Evolutionary conservation across 2,888 invertebrate species (phyloP), one percentile per base, ranked within the genome.

Genomic region (Agrochola litura): DNA sequence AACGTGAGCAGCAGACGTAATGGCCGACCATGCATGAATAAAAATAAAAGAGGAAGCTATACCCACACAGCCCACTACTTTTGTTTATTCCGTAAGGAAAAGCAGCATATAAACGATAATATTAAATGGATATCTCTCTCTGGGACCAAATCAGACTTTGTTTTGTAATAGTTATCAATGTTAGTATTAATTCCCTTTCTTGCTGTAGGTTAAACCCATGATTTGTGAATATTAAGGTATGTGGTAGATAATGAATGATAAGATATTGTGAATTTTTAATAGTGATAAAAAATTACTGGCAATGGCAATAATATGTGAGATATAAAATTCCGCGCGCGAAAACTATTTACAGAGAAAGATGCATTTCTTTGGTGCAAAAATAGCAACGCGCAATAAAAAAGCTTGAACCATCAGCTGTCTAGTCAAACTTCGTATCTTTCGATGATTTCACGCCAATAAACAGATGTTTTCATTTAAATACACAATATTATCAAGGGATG

Each of bases 1-100:
- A 76, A 82, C 85, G 87, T 88, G 88, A 73, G 79, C n/a, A 37
- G 76, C 22, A 73, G 37, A n/a, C 71, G n/a, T 79, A 85, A 88
- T 78, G 60, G 67, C 61, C 54, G n/a, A 61, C 64, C 43, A 79
- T 73, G 81, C 74, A 69, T 81, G 56, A 84, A 84, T 77, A 82
- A 77, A 79, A 76, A 84, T 79, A 76, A 78, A 81, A 65, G 73
- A 73, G 72, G 72, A 81, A 81, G 60, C 66, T 66, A 76, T 73
- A 16, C 41, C 43, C 25, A 60, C 49, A 64, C 6, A 60, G n/a
- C 2, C 73, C 41, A 83, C 63, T 63, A 72, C 56, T 71, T 69
- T 43, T 75, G 43, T 76, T 73, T 75, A 83, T 81, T 72, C 30
- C 58, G 6, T 52, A 76, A 58, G 63, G 73, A 79, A 79, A 4